A percentile compares a stretch with the other conserved stretches of the same genome.
Evolutionary conservation across 2,113 vertebrate genomes (phyloP).

Genomic region (Plecotus auritus): DNA sequence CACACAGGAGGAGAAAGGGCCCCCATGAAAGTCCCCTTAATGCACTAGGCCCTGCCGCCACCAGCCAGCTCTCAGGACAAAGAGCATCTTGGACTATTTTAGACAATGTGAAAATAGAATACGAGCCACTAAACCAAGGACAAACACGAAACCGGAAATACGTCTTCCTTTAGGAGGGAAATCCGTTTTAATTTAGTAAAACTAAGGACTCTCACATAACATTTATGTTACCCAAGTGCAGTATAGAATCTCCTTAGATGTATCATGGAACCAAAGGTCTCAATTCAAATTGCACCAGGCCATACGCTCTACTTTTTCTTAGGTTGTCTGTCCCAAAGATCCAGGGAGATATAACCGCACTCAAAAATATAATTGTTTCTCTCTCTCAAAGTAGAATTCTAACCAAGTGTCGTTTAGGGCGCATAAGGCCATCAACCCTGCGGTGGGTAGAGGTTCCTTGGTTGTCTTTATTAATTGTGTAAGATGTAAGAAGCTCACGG

Average conservation of each 20-base stretch:
- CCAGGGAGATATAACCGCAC: not conserved
- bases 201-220: not conserved
- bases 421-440: not conserved
- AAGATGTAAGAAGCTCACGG: not conserved
- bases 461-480: not conserved
- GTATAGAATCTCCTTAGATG: not conserved
- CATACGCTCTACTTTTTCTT: not conserved
- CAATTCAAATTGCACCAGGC: not conserved
- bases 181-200: not conserved
- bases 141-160: not conserved
- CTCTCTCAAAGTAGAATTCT: not conserved
- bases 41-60: not conserved
- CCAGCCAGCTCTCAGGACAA: not conserved
- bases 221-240: not conserved
- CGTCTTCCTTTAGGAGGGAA: not conserved
- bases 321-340: not conserved
- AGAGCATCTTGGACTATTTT: not conserved
- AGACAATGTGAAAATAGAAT: not conserved
- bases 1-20: fast-evolving
- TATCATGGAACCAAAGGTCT: not conserved
- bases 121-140: not conserved
- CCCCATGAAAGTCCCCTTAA: no score
- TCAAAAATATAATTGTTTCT: not conserved
- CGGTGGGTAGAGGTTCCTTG: not conserved
- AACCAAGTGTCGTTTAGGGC: not conserved